Base-by-base conservation (phyloP, 2,113 vertebrate species). In the Dascyllus trimaculatus region DNA sequence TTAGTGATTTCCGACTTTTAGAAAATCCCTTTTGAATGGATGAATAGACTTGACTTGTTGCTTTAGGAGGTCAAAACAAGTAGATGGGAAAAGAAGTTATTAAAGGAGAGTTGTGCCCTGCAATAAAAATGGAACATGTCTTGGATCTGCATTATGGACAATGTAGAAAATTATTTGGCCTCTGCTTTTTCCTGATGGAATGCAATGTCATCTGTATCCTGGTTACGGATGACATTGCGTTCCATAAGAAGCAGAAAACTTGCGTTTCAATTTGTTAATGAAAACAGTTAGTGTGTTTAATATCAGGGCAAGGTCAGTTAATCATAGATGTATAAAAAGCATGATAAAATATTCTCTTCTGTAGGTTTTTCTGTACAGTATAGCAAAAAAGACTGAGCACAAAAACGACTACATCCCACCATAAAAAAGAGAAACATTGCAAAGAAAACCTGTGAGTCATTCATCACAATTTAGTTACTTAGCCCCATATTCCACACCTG, bases 401-500 rank as follows among this genome's bases (percentile, higher is more conserved):
- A 18, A 3, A 81, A 43, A 45, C 51, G 48, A 74, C 40, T 56
- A 35, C 40, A 51, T 54, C 53, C 24, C 57, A 32, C 40, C 51
- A 45, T 74, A 59, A 75, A 78, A 75, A 76, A 80, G 82, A 81
- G 25, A 81, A 82, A 69, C 52, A 77, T 70, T 25, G 69, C 71
- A 79, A 73, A 72, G 69, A 81, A 88, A 91, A 76, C 48, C 77
- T 85, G 63, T 32, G 60, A 89, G 85, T 51, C 87, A 93, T 93
- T 93, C 78, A 93, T 93, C 90, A 93, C 78, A 87, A 93, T 93
- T 93, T 91, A 90, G 82, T 85, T 88, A 90, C 85, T 92, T 89
- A 91, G 85, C 29, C 49, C 69, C 70, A 78, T 92, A 86, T 85
- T 89, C 89, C 80, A 89, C 89, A 93, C 90, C 89, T 93, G 90